A percentile compares a stretch with the other conserved stretches of the same genome.
These are phyloP conservation scores for Ammospiza maritima DNA, from an alignment of 2,797 vertebrate genomes.

Conservation along the genomic window DNA sequence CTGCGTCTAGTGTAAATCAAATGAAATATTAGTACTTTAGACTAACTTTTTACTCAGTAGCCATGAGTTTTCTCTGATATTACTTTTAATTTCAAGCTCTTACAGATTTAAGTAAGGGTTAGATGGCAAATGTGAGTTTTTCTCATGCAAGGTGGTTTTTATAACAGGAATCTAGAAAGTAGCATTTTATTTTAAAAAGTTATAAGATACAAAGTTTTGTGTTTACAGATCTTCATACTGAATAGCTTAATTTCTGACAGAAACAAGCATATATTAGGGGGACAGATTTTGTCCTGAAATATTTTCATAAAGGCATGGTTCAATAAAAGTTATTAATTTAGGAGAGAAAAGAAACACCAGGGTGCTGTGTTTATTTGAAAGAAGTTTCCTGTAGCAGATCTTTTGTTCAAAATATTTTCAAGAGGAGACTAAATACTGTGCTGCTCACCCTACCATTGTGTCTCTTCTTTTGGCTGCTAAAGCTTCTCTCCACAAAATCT, in stretches of 20 bases:
- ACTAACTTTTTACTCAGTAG: not conserved
- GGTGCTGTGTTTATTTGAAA: not conserved
- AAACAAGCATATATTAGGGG: no score
- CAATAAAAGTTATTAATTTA: not conserved
- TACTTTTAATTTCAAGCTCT: not conserved
- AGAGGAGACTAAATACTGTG: fast-evolving
- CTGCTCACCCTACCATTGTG: not conserved
- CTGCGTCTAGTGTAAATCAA: not conserved
- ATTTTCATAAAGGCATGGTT: not conserved
- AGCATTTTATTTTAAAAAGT: not conserved
- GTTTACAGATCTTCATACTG: not conserved
- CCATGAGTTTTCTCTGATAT: not conserved
- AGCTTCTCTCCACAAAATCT: not conserved
- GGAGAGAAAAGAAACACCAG: not conserved
- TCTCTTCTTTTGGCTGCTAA: not conserved
- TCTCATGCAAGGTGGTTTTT: not conserved
- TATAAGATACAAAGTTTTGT: not conserved
- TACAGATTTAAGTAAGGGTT: not conserved
- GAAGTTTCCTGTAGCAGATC: not conserved
- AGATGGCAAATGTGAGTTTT: not conserved
- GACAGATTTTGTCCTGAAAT: not conserved
- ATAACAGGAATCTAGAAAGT: not conserved
- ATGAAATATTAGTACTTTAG: not conserved
- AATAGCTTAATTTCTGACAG: not conserved
- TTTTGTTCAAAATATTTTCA: not conserved